A percentile compares a stretch with the other conserved stretches of the same genome.
Conservation (phyloP, 2,113 vertebrate genomes). For the Acanthisitta chloris region DNA sequence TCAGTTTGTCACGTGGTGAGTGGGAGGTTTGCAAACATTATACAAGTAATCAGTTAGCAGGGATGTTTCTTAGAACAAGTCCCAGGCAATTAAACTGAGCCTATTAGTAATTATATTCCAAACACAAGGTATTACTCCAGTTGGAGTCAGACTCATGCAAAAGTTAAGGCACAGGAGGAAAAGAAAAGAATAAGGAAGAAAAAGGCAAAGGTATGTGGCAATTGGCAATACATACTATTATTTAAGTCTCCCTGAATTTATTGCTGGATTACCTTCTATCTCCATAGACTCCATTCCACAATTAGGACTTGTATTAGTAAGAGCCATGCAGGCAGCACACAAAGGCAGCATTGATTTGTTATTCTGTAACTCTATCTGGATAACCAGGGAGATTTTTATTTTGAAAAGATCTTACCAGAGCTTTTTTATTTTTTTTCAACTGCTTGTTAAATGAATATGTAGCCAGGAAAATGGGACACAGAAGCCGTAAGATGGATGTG, state of each 20-base stretch:
- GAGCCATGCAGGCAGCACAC: not conserved
- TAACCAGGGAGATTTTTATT: conserved; percentile 35
- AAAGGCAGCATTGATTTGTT: not conserved
- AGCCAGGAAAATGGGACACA: conserved; percentile 31
- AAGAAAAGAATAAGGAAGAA: not conserved
- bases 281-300: not conserved
- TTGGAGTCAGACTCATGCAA: not conserved
- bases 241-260: not conserved
- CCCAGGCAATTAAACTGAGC: not conserved
- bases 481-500: not conserved
- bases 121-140: not conserved
- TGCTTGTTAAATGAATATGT: not conserved
- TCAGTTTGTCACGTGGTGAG: not conserved
- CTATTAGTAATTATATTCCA: not conserved
- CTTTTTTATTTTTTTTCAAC: not conserved
- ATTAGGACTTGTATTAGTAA: not conserved
- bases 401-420: not conserved
- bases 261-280: not conserved
- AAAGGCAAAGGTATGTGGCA: not conserved
- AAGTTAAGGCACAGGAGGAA: not conserved
- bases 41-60: not conserved
- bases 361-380: not conserved
- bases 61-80: not conserved
- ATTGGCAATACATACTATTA: not conserved
- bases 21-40: not conserved